These are phyloP conservation scores for Oceanodroma tethys DNA, from an alignment of 2,113 vertebrate genomes.

Conservation along the genomic window DNA sequence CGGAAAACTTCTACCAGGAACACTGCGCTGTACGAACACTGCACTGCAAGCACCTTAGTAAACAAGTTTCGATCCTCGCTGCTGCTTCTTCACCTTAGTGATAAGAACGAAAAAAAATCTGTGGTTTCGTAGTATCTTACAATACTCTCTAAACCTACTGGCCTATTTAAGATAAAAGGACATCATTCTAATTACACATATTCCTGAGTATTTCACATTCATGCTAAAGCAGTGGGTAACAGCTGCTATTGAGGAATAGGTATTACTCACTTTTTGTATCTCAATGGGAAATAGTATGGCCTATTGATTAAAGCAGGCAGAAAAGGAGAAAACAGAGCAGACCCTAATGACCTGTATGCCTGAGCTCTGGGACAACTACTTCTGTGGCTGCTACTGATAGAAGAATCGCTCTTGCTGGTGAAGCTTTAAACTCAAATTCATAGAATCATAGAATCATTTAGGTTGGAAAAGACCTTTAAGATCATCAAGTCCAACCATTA, in stretches of 20 bases:
- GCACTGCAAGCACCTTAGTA: not conserved
- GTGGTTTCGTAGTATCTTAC: slow-evolving; percentile 1
- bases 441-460: too few species aligned
- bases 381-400: not conserved
- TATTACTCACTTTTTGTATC: not conserved
- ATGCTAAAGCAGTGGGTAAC: not conserved
- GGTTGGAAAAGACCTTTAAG: too few species aligned
- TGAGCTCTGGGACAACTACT: not conserved
- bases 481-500: too few species aligned
- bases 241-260: not conserved
- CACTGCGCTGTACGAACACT: not conserved
- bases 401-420: not conserved
- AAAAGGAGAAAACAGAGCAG: not conserved
- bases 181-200: not conserved
- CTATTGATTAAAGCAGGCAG: not conserved
- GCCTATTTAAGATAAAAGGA: not conserved
- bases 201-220: not conserved
- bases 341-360: not conserved
- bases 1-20: not conserved
- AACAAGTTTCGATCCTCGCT: not conserved
- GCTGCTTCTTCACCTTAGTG: not conserved
- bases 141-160: not conserved
- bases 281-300: not conserved
- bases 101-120: not conserved
- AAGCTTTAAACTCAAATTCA: not conserved